Percentiles rank a stretch among this genome's conserved stretches.
phyloP scores from a whole-genome alignment of 2,888 invertebrate species.

The Shargacucullia verbasci region DNA sequence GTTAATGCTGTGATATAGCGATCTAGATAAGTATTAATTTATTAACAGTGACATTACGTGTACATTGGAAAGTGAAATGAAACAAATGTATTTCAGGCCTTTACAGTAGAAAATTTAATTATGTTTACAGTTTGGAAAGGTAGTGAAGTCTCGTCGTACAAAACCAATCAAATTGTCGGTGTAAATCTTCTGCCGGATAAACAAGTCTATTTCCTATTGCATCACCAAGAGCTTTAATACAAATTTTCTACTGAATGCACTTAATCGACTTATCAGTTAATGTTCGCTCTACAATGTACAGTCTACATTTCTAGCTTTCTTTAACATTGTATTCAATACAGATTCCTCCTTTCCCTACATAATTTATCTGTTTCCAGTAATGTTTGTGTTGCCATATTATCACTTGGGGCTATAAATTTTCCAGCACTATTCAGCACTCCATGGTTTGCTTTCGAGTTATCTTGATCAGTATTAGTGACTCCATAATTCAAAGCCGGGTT shows the following conservation, averaged over 20 bases:
- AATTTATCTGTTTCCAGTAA: slow-evolving; percentile 61
- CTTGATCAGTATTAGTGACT: slow-evolving; percentile 72
- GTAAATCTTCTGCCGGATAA: slow-evolving; percentile 33
- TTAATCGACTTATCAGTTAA: slow-evolving; percentile 37
- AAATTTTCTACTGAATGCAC: slow-evolving; percentile 31
- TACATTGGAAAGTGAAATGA: slow-evolving; percentile 25
- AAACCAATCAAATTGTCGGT: slow-evolving; percentile 40
- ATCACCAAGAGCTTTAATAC: slow-evolving; percentile 41
- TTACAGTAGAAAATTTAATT: slow-evolving; percentile 35
- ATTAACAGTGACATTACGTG: slow-evolving; percentile 16
- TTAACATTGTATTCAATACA: slow-evolving; percentile 32
- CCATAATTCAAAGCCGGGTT: slow-evolving; percentile 71
- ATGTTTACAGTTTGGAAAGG: slow-evolving; percentile 37
- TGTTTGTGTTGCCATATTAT: slow-evolving; percentile 54
- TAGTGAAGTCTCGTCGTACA: slow-evolving; percentile 25
- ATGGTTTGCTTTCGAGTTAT: slow-evolving; percentile 64
- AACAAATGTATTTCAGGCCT: slow-evolving; percentile 1
- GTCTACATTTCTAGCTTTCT: slow-evolving; percentile 19
- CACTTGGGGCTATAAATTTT: slow-evolving; percentile 69
- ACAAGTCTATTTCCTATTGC: slow-evolving; percentile 47
- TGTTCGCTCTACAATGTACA: slow-evolving; percentile 21
- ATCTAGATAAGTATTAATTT: slow-evolving; percentile 24
- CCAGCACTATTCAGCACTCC: slow-evolving; percentile 60
- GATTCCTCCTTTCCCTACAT: slow-evolving; percentile 49
- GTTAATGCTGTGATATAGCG: slow-evolving; percentile 8